phyloP scores from a whole-genome alignment of 2,888 invertebrate genomes.

The Lepidocyrtoides sp. region DNA sequence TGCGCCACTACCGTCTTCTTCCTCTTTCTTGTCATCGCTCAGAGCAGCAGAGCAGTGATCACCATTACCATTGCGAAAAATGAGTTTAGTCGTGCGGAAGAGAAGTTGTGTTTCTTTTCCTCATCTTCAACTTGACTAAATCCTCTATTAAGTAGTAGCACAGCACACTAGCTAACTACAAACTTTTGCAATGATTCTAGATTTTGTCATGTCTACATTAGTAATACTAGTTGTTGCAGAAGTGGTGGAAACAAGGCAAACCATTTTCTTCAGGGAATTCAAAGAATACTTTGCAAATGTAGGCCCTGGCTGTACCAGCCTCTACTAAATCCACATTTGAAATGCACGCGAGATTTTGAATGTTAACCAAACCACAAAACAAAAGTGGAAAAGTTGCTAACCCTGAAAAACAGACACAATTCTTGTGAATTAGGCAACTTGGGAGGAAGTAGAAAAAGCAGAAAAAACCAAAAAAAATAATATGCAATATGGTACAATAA shows the following conservation, averaged over 20 bases:
- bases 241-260: not conserved
- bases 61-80: constrained; percentile 74
- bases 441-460: too few relatives aligned
- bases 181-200: constrained; percentile 45
- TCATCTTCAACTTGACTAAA: constrained; percentile 19
- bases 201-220: constrained; percentile 2
- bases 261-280: not conserved
- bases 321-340: too few relatives aligned
- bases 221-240: not conserved
- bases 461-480: constrained; percentile 31
- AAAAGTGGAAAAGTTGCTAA: constrained; percentile 58
- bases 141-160: not conserved
- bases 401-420: constrained; percentile 48
- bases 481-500: constrained; percentile 1
- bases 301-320: too few relatives aligned
- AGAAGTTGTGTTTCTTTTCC: constrained; percentile 66
- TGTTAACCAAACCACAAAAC: constrained; percentile 62
- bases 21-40: constrained; percentile 29
- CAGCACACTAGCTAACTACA: not conserved
- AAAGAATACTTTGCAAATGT: too few relatives aligned
- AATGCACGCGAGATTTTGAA: not conserved
- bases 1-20: not conserved
- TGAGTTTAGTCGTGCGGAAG: constrained; percentile 78
- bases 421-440: not conserved
- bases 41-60: constrained; percentile 62